Percentiles rank a stretch among this genome's conserved stretches.
phyloP scores from a whole-genome alignment of 2,888 invertebrate species.

The Timandra comae region DNA sequence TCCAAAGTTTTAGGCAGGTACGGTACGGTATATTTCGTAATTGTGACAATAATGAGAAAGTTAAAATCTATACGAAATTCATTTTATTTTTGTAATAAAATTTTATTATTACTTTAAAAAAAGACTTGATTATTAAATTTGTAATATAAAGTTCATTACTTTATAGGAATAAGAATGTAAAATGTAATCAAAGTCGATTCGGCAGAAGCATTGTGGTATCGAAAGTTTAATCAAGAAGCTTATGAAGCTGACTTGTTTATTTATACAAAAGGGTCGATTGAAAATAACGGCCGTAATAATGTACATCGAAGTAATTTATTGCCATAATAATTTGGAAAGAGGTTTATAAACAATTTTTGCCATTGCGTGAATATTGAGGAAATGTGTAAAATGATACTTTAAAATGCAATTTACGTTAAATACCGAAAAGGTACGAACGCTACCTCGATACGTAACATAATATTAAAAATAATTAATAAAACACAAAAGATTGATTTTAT shows the following conservation, averaged over 20 bases:
- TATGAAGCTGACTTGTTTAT: conserved; percentile 12
- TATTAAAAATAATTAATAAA: too few relatives aligned
- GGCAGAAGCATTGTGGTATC: conserved; percentile 14
- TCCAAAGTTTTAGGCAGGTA: too few relatives aligned
- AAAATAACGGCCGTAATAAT: conserved; percentile 7
- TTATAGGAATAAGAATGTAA: conserved; percentile 13
- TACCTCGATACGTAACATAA: too few relatives aligned
- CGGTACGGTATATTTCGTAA: conserved; percentile 6
- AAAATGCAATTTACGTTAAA: conserved; percentile 11
- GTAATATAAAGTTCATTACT: conserved; percentile 14
- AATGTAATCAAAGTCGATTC: conserved; percentile 19
- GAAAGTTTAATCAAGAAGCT: conserved; percentile 21
- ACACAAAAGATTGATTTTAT: too few relatives aligned
- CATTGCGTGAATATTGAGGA: too few relatives aligned
- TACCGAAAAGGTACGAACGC: not conserved
- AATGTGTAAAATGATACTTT: conserved; percentile 4
- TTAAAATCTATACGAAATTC: conserved; percentile 2
- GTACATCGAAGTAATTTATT: too few relatives aligned
- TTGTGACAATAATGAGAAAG: conserved; percentile 4
- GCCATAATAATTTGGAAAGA: too few relatives aligned
- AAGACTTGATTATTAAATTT: conserved; percentile 10
- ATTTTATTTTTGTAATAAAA: conserved; percentile 11
- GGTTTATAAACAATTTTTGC: too few relatives aligned
- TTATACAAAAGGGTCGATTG: conserved; percentile 14
- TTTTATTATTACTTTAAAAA: conserved; percentile 12